Percentiles rank a stretch among this genome's conserved stretches.
Conservation (phyloP, 2,113 vertebrate species). For the Megatriorchis doriae region DNA sequence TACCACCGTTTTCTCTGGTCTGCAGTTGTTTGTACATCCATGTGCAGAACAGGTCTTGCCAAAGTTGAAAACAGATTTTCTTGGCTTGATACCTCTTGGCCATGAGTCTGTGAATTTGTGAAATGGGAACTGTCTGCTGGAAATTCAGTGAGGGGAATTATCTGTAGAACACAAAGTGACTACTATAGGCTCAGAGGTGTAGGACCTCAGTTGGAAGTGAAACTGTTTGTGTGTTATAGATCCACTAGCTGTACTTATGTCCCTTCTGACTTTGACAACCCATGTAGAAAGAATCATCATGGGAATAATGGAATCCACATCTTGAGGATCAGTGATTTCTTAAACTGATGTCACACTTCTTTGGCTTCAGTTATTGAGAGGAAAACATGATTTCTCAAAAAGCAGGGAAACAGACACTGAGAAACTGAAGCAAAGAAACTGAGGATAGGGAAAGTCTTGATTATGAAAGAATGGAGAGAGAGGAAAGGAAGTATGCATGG, state of each 20-base stretch:
- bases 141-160: neutral
- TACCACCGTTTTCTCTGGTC: neutral
- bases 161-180: neutral
- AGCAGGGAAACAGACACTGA: neutral
- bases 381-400: neutral
- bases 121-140: neutral
- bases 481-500: neutral
- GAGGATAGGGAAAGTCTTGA: neutral
- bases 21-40: neutral
- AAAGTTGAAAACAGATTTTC: neutral
- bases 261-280: neutral
- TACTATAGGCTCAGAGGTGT: neutral
- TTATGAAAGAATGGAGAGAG: neutral
- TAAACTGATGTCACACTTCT: neutral
- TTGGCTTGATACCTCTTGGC: neutral
- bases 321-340: neutral
- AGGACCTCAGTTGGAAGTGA: neutral
- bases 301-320: neutral
- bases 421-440: neutral
- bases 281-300: neutral
- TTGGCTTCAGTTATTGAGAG: neutral
- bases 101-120: neutral
- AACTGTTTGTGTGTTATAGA: neutral
- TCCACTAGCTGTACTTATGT: neutral
- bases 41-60: neutral